Evolutionary conservation across 2,888 invertebrate genomes (phyloP), one percentile per base, ranked within the genome.

Genomic region (Eustalomyia histrio): DNA sequence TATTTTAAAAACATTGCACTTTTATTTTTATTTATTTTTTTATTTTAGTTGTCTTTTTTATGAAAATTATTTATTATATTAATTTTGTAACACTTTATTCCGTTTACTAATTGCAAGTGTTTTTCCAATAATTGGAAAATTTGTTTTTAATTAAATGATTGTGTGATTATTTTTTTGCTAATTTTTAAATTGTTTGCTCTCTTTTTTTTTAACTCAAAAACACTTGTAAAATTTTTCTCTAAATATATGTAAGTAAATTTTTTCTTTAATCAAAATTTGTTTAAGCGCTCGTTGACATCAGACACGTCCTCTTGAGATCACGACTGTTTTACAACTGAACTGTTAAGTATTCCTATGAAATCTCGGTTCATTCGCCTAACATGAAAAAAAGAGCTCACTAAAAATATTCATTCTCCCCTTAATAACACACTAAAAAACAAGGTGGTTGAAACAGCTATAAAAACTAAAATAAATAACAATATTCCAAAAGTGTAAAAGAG

Each of bases 281-380:
- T 67, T 43, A 80, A 82, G 75, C 84, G 83, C 82, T 83, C 84
- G 83, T 83, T 83, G 82, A 83, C 84, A 85, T 84, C 79, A 76
- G 80, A 87, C 87, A 90, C 90, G 90, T 90, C 90, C 87, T 88
- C 87, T 87, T 89, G 87, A 89, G 89, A 90, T 90, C 90, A 91
- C 87, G 90, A 90, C 90, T 90, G 88, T 88, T 89, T 86, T 87
- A 88, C 88, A 90, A 90, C 89, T 90, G 87, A 89, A 88, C 85
- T 83, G 83, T 76, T 76, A 76, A 76, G 79, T 72, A 55, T 76
- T 78, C 84, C 79, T 64, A 82, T 63, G 81, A 83, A 83, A 83
- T 83, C 85, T 84, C 84, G 85, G 81, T 82, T 82, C 82, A 75
- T 80, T 83, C 83, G 71, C 71, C 53, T 72, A 33, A 17, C 63